These are phyloP conservation scores for Pseudotriccus pelzelni DNA, from an alignment of 2,797 vertebrate genomes.

Conservation along the genomic window DNA sequence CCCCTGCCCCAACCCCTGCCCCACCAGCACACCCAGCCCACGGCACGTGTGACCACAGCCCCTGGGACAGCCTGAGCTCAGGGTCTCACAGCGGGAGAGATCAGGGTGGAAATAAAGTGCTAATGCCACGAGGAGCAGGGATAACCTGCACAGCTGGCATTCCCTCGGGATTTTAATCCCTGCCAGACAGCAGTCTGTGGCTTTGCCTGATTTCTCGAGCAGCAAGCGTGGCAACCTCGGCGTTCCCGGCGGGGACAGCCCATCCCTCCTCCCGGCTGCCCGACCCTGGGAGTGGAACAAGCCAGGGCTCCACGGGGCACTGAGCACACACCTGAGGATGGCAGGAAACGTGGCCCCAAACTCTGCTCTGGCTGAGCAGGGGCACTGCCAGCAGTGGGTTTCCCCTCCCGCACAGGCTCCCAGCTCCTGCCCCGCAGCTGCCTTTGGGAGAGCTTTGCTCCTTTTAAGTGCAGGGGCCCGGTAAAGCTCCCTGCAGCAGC, in stretches of 20 bases:
- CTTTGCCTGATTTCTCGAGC: neutral
- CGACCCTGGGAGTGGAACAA: neutral
- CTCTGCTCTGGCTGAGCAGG: neutral
- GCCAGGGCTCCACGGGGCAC: neutral
- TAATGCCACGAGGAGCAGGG: neutral
- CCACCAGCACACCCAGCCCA: neutral
- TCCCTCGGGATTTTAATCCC: neutral
- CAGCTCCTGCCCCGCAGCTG: neutral
- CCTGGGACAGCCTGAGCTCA: neutral
- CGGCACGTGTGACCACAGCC: neutral
- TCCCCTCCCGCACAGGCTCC: neutral
- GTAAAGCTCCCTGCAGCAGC: neutral
- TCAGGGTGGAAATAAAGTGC: accelerated
- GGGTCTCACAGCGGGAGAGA: too few relatives aligned
- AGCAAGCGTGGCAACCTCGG: neutral
- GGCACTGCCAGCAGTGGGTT: neutral
- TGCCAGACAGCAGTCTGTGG: neutral
- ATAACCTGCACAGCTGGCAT: accelerated
- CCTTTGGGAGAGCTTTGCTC: slow-evolving; percentile 16
- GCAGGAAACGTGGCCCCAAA: accelerated
- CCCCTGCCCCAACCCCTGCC: neutral
- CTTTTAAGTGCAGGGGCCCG: slow-evolving; percentile 61
- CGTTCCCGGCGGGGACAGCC: neutral
- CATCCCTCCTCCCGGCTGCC: neutral
- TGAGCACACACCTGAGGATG: accelerated